A percentile compares a stretch with the other conserved stretches of the same genome.
phyloP scores from a whole-genome alignment of 2,113 vertebrate species.

The Petrocephalus microphthalmus region DNA sequence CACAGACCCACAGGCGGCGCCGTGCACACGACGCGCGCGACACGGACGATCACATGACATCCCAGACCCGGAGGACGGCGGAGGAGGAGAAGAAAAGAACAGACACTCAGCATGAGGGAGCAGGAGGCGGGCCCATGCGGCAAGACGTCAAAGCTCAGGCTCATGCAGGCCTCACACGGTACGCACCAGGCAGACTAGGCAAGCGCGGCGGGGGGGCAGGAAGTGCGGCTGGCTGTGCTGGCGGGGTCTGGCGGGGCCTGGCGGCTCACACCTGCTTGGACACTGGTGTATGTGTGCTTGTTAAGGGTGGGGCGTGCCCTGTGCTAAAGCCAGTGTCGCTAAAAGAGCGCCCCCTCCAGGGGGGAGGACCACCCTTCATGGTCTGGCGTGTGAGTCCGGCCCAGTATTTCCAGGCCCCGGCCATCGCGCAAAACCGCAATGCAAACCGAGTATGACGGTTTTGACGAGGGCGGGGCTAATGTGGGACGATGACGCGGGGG shows the following conservation, averaged over 20 bases:
- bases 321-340: not conserved
- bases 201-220: slow-evolving; percentile 33
- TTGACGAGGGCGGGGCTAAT: not conserved
- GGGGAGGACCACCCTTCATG: not conserved
- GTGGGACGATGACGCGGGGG: not conserved
- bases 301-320: not conserved
- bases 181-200: slow-evolving; percentile 54
- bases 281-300: not conserved
- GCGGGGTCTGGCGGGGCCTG: not conserved
- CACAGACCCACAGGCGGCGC: not conserved
- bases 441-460: not conserved
- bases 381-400: not conserved
- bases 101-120: slow-evolving; percentile 35
- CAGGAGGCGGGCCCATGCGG: slow-evolving; percentile 18
- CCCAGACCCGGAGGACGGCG: slow-evolving; percentile 51
- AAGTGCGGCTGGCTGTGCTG: not conserved
- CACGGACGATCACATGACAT: slow-evolving; percentile 19
- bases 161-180: slow-evolving; percentile 53
- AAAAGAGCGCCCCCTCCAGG: not conserved
- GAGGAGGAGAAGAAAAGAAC: slow-evolving; percentile 35
- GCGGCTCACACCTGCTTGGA: not conserved
- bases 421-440: not conserved
- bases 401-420: slow-evolving; percentile 48
- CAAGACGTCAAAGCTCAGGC: slow-evolving; percentile 26
- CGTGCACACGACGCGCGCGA: slow-evolving; percentile 1